Percentiles rank a stretch among this genome's conserved stretches.
phyloP scores from a whole-genome alignment of 1,140 invertebrate species.

The Calliphora vicina region DNA sequence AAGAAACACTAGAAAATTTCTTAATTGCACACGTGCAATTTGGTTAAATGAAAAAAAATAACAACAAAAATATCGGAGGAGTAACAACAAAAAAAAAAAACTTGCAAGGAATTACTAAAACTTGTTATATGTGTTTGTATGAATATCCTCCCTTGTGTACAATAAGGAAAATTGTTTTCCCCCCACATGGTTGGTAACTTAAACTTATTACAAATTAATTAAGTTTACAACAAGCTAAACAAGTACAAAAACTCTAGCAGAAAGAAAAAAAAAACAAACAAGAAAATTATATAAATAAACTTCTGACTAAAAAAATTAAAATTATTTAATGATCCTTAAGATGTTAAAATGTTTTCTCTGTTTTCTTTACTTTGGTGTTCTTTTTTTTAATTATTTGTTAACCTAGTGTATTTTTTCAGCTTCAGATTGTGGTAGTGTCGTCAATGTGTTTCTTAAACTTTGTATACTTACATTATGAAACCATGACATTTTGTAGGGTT shows the following conservation, averaged over 20 bases:
- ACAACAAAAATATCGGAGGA: too few species aligned
- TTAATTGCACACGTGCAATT: constrained; percentile 28
- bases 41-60: not conserved
- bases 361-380: not conserved
- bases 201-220: constrained; percentile 5
- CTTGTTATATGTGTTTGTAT: not conserved
- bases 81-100: not conserved
- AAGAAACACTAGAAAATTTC: not conserved
- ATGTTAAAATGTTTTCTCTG: not conserved
- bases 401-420: not conserved
- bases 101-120: not conserved
- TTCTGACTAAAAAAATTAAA: not conserved
- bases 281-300: not conserved
- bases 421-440: not conserved
- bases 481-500: constrained; percentile 82
- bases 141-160: not conserved
- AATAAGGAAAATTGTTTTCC: not conserved
- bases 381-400: not conserved
- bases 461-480: constrained; percentile 82
- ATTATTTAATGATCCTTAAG: constrained; percentile 6
- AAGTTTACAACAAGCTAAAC: not conserved
- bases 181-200: not conserved
- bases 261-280: not conserved
- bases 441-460: constrained; percentile 10
- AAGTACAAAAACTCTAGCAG: not conserved